Percentiles rank a stretch among this genome's conserved stretches.
Evolutionary conservation across 2,888 invertebrate genomes (phyloP).

Genomic region (Nephrotoma guestfalica): DNA sequence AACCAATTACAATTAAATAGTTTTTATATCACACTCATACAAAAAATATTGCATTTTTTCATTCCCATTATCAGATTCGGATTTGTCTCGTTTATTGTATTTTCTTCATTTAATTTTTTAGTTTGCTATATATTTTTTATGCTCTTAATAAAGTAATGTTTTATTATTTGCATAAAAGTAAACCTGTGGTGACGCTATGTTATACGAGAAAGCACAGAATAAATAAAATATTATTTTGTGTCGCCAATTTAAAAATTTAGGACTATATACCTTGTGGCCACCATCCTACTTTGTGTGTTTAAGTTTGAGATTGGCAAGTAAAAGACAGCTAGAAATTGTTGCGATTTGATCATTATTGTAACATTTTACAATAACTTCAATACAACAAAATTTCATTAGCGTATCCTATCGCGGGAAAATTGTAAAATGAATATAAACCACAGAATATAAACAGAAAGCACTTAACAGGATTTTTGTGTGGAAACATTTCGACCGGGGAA

Average conservation of each 20-base stretch:
- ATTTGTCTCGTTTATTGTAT: neutral
- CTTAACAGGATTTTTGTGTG: too few relatives aligned
- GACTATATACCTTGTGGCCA: too few relatives aligned
- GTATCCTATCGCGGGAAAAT: too few relatives aligned
- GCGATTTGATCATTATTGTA: too few relatives aligned
- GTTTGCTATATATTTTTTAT: neutral
- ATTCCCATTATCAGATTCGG: neutral
- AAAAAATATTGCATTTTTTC: neutral
- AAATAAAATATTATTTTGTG: neutral
- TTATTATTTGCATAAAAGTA: neutral
- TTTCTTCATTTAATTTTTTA: neutral
- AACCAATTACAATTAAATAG: neutral
- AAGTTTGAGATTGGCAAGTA: too few relatives aligned
- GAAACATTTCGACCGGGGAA: too few relatives aligned
- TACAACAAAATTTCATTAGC: too few relatives aligned
- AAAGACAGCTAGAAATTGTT: too few relatives aligned
- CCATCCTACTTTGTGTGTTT: too few relatives aligned
- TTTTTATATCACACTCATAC: neutral
- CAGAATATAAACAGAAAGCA: too few relatives aligned
- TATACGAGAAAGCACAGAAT: neutral
- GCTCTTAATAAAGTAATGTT: neutral
- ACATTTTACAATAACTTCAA: too few relatives aligned
- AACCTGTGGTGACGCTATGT: neutral
- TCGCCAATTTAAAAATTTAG: neutral
- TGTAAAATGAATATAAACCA: too few relatives aligned